phyloP scores from a whole-genome alignment of 2,113 vertebrate species.

The Python bivittatus region DNA sequence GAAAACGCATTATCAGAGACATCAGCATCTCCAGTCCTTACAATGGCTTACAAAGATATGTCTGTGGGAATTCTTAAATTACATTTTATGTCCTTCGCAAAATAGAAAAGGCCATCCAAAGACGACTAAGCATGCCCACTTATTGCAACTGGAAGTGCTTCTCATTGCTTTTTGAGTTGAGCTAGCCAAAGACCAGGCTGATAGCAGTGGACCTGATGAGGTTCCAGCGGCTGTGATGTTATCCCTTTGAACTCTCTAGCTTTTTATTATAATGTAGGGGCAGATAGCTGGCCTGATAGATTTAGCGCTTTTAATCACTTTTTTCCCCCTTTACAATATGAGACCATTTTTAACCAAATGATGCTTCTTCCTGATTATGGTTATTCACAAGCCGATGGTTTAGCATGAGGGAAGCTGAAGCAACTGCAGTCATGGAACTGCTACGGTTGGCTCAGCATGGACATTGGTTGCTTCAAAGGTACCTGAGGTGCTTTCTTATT shows the following conservation, averaged over 20 bases:
- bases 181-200: neutral
- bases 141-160: neutral
- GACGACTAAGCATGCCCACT: neutral
- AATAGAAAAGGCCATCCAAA: neutral
- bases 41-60: neutral
- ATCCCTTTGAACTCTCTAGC: neutral
- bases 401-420: neutral
- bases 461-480: neutral
- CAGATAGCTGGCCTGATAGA: neutral
- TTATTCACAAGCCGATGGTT: neutral
- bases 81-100: neutral
- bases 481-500: neutral
- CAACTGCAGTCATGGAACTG: neutral
- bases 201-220: too few species aligned
- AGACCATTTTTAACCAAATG: neutral
- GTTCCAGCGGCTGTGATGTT: neutral
- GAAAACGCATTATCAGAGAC: neutral
- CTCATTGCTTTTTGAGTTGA: neutral
- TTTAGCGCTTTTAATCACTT: neutral
- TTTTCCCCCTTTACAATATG: neutral
- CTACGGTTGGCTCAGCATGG: neutral
- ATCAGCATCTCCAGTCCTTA: neutral
- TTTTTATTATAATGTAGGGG: neutral
- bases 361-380: neutral
- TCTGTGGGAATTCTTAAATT: neutral